Base-by-base conservation (phyloP, 1,140 invertebrate genomes). In the Vollenhovia emeryi region DNA sequence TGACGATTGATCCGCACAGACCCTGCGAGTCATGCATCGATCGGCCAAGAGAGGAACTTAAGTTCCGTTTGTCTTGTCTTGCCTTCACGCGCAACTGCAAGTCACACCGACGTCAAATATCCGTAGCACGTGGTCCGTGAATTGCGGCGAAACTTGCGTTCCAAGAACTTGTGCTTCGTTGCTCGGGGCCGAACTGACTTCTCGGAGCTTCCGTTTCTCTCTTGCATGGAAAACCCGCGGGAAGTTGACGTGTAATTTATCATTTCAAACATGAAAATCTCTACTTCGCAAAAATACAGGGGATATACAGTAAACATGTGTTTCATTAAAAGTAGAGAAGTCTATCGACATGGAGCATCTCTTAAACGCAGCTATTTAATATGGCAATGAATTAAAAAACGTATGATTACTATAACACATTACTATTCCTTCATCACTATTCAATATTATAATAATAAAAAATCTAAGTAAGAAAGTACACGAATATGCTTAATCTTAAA, bases 91-190 rank as follows among this genome's bases (percentile, higher is more conserved):
- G 64, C 62, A 74, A 78, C 86, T 86, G 62, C 73, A 62, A 84
- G 78, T 68, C 82, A 74, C 68, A 90, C 71, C 85, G 69, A 85
- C 73, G 87, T 90, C 62, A 88, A 87, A 89, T 89, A 90, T 89
- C 88, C 82, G 86, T 79, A 89, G 78, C 89, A 90, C 82, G 86
- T 89, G 89, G 89, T 88, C 71, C 88, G 88, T 84, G 82, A 90
- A 90, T 87, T 84, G 73, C 66, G 64, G 69, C 59, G 89, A 85
- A 90, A 89, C 89, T 89, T 89, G 86, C 82, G 27, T 55, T 18
- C 84, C 66, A 79, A 84, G 82, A 89, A 90, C 79, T 89, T 90
- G 82, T 48, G 71, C 82, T 83, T 85, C 71, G 82, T 83, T 87
- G 80, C 68, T 48, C 71, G 59, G 33, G 36, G 21, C 69, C 50